Base-by-base conservation (phyloP, 2,797 vertebrate species). In the Aselliscus stoliczkanus region DNA sequence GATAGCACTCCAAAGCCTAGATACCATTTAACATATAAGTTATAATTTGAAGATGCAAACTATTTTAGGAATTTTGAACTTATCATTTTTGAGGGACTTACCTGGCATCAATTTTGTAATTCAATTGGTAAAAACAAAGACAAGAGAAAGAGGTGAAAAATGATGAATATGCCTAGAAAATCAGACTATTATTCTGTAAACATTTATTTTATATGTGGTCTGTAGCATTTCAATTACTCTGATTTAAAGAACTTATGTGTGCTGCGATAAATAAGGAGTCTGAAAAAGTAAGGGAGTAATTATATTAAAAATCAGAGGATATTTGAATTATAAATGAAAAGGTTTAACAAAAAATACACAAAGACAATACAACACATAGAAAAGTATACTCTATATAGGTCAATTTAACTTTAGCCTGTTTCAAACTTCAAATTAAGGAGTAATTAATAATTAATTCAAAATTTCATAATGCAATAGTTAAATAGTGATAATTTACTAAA, bases 291-390 rank as follows among this genome's bases (percentile, higher is more conserved):
- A 87, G 15, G 12, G 27, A 72, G 34, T 62, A 52, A 76, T 79
- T 56, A 64, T 4, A 65, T 85, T 31, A n/a, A 72, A 84, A 85
- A 75, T 81, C 31, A 76, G 56, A 90, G 31, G 10, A 31, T 92
- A 70, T 88, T 85, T 84, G 84, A 75, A 64, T 50, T 81, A 80
- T 70, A 62, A 20, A 76, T 81, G 65, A 90, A 86, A 92, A 90
- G n/a, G 8, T 67, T 80, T 47, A 37, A 72, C 69, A 65, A 56
- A 76, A 88, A 79, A 47, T 58, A n/a, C 17, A 39, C 13, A 14
- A 80, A 67, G 25, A 44, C 42, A 75, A 72, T 42, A 64, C 34
- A 73, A 64, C 18, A 37, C 11, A 9, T 60, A 69, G 14, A 81
- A 92, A 84, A 89, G 39, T 67, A n/a, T 73, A 67, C n/a, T 65